A percentile compares a stretch with the other conserved stretches of the same genome.
These are phyloP conservation scores for Harpagoxenus sublaevis DNA, from an alignment of 2,888 invertebrate species.

Conservation along the genomic window DNA sequence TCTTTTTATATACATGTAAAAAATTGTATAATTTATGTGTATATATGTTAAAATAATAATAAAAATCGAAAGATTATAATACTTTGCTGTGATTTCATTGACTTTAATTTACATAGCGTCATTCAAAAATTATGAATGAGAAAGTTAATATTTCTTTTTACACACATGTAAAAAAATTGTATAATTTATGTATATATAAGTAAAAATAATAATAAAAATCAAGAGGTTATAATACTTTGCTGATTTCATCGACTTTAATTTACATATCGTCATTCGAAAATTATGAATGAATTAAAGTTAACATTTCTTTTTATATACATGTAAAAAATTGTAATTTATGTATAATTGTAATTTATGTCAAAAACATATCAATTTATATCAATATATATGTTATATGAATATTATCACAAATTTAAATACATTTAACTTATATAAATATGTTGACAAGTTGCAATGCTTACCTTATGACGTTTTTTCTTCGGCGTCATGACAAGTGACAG, in stretches of 20 bases:
- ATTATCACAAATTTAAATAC: neutral
- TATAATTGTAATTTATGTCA: neutral
- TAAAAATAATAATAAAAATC: too few species aligned
- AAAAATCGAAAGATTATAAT: neutral
- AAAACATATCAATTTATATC: slow-evolving; percentile 5
- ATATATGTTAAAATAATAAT: neutral
- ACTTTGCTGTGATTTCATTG: neutral
- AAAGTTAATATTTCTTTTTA: too few species aligned
- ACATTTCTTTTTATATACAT: neutral
- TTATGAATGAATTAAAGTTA: neutral
- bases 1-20: neutral
- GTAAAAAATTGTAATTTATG: neutral
- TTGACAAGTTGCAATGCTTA: slow-evolving; percentile 69
- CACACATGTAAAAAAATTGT: too few species aligned
- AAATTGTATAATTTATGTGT: neutral
- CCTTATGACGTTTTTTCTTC: slow-evolving; percentile 99
- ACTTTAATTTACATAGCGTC: neutral
- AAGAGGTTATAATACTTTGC: neutral
- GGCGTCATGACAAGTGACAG: slow-evolving; percentile 97
- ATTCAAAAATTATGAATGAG: neutral
- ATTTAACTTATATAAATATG: neutral
- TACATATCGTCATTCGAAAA: neutral
- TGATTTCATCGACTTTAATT: slow-evolving; percentile 1
- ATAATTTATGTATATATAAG: neutral
- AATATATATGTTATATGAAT: neutral